Base-by-base conservation (phyloP, 2,797 vertebrate species). In the Bucorvus abyssinicus region DNA sequence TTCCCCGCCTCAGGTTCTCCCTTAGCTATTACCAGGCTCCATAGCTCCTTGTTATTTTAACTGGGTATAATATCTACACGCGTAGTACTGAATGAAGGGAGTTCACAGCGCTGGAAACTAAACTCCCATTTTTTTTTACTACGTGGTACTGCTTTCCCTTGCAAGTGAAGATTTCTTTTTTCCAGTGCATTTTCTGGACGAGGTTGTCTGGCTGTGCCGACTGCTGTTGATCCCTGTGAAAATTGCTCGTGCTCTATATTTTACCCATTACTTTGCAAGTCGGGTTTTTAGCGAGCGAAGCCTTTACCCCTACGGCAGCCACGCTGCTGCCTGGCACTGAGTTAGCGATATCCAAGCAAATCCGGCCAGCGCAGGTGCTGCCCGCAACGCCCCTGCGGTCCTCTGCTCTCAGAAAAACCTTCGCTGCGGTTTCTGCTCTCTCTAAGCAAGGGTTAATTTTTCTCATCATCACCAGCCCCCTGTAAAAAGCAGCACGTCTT, bases 231-330 rank as follows among this genome's bases (percentile, higher is more conserved):
- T 38, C 42, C 27, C 57, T 27, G 70, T 49, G 60, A 45, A 52
- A 79, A 40, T 0, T 15, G 9, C 69, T 7, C 16, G 0, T 5
- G 50, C 15, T 81, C 27, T 70, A 0, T 42, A 4, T 81, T 84
- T 52, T 2, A n/a, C 24, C 23, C 40, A 3, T 7, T 69, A 7
- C n/a, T 60, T 86, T 52, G 38, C 32, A 59, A 19, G 30, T 2
- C 1, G 0, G 4, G 10, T 4, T 89, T 53, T 57, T 16, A 38
- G 59, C 1, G 45, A 85, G 63, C 6, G 6, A 64, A 87, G 53
- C 55, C 26, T 71, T 44, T 44, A 17, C 26, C 59, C 2, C 3
- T 34, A 8, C 38, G 42, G 30, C 36, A 30, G 75, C 53, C 65
- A 5, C 0, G 0, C 5, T 32, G 32, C 34, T 38, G 68, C 50